Base-by-base conservation (phyloP, 2,113 vertebrate genomes). In the Calidris pugnax region DNA sequence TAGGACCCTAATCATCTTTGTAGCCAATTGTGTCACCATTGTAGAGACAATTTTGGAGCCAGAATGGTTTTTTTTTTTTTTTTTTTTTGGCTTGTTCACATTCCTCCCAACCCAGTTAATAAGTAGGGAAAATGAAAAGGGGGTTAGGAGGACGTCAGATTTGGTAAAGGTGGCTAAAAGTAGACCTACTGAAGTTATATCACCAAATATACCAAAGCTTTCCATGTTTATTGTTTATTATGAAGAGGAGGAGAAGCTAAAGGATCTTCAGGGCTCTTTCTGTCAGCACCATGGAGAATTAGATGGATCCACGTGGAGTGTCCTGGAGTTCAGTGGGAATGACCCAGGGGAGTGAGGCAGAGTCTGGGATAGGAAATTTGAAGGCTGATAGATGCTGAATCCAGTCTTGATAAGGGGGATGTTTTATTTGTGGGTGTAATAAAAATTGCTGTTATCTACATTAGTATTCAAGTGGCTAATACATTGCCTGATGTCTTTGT, bases 301-400 rank as follows among this genome's bases (percentile, higher is more conserved):
- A 43, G 16, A 17, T 69, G 27, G n/a, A 37, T 79, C 53, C 15
- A 16, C 1, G 0, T 68, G 43, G 21, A 35, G 27, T 20, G 9
- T 74, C 67, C 35, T 64, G 68, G 32, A 33, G 33, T 55, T 93
- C 18, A 51, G 47, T 64, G 30, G 33, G 32, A 72, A 37, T 78
- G 56, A 75, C 2, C 9, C 24, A 62, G 6, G n/a, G 5, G 0
- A 53, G 59, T 0, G 0, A 81, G 47, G 15, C 23, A 85, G 41
- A 47, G 14, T 41, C 57, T 95, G 1, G 43, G 19, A 14, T 76
- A 35, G 67, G 62, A 39, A 79, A 41, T 72, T 45, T 51, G n/a
- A 76, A 68, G 32, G 10, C 51, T 90, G 43, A 55, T 41, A 35
- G 32, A 63, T 64, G 26, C 12, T 72, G 50, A 82, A 75, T n/a